Evolutionary conservation across 2,888 invertebrate species (phyloP), one percentile per base, ranked within the genome.

Genomic region (Diaphora mendica): DNA sequence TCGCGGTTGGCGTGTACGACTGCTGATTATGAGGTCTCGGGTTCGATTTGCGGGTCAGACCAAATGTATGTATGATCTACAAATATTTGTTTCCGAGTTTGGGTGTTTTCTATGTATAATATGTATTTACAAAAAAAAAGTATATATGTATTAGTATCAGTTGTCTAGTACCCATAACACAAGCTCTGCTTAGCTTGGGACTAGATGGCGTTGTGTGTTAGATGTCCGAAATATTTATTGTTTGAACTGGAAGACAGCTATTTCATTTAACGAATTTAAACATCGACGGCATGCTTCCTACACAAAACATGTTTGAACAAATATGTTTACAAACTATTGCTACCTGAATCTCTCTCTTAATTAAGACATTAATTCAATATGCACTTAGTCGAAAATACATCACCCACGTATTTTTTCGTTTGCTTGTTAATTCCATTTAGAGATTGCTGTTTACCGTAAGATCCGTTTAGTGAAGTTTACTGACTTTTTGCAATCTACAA

Each of bases 351-450:
- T 33, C 68, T 33, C 68, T 72, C 55, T 72, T 74, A 77, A 77
- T 74, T 67, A 77, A 75, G 76, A 74, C 74, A 76, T 73, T 68
- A 65, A 70, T 74, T 66, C 64, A 74, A 72, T 68, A 55, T 74
- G 78, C 62, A 76, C 72, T 76, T 78, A 68, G 64, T 71, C 68
- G 70, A 74, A 72, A 68, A 78, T 72, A 72, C 68, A 55, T 66
- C 78, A 72, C 78, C 78, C 74, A 76, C 78, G 71, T 64, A 59
- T 75, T 71, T 23, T 75, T 72, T 74, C 71, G 68, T 76, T 68
- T 78, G 68, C 76, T 71, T 69, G 78, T 71, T 78, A 76, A 78
- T 76, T 78, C 64, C 64, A 74, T 74, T 74, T 55, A 55, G 48
- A 72, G 72, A 71, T 70, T 51, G 42, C 30, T 64, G 67, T 74